Base-by-base conservation (phyloP, 2,888 invertebrate genomes). In the Dioctria linearis region DNA sequence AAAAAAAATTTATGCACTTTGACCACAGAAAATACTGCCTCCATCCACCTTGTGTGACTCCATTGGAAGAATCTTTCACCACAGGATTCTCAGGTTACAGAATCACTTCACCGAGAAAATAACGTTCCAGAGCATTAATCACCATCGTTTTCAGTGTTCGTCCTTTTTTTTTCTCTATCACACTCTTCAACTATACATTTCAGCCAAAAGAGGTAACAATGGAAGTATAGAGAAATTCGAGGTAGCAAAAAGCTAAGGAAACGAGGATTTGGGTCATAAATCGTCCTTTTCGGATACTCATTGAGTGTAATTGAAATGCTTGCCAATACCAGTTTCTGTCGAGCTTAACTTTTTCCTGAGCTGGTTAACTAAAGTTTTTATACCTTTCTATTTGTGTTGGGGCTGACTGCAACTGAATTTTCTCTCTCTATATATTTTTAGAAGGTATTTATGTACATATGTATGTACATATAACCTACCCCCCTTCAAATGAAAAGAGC, bases 221-320 rank as follows among this genome's bases (percentile, higher is more conserved):
- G 73, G 57, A 37, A 57, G 43, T 13, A 40, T 57, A 13, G 59
- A 40, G 73, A 42, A 73, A 73, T 57, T 73, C 57, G 40, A 57
- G 73, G 39, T 46, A 61, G 39, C 73, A 76, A 81, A 75, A 75
- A 75, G 79, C 67, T 67, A 76, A 81, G 76, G 59, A 79, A 79
- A 79, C 79, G 76, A 46, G 73, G 79, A 75, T 66, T 75, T 75
- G 79, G 81, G 79, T 81, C 81, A 81, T 81, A 81, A 81, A 81
- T 81, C 81, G 79, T 81, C 81, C 78, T 78, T 73, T 81, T 71
- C 81, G 81, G 81, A 81, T 81, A 81, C 79, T 81, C 81, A 81
- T 79, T 81, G 79, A 81, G 81, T 81, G 79, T 81, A 81, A 81
- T 81, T 81, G 81, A 81, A 81, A 81, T 81, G 81, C 81, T 79